These are phyloP conservation scores for Cantharis lateralis DNA, from an alignment of 2,888 invertebrate genomes.

Conservation along the genomic window DNA sequence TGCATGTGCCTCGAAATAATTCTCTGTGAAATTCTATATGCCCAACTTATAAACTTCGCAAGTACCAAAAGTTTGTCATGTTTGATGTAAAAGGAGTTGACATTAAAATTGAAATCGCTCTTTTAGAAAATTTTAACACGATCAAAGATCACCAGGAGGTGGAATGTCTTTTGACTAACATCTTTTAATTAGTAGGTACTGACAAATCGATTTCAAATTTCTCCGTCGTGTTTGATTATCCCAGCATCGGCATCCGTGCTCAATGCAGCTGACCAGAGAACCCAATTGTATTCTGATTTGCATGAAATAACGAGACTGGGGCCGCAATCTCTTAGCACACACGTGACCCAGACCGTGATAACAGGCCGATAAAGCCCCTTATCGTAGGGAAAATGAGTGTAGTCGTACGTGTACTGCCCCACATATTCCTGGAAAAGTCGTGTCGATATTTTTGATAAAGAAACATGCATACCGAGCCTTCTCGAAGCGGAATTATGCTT, in stretches of 20 bases:
- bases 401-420: slow-evolving; percentile 30
- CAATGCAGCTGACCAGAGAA: slow-evolving; percentile 39
- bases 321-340: slow-evolving; percentile 42
- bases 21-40: slow-evolving; percentile 55
- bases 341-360: slow-evolving; percentile 46
- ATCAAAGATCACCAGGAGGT: slow-evolving; percentile 54
- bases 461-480: slow-evolving; percentile 34
- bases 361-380: slow-evolving; percentile 42
- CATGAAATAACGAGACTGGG: slow-evolving; percentile 48
- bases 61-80: slow-evolving; percentile 51
- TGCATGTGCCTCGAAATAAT: slow-evolving; percentile 53
- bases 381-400: slow-evolving; percentile 34
- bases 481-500: background rate
- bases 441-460: slow-evolving; percentile 42
- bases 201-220: slow-evolving; percentile 42
- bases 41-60: slow-evolving; percentile 53
- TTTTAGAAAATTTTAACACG: slow-evolving; percentile 53
- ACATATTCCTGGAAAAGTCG: slow-evolving; percentile 42
- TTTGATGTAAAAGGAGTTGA: slow-evolving; percentile 58
- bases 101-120: slow-evolving; percentile 57
- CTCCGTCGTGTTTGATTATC: slow-evolving; percentile 11
- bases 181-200: background rate
- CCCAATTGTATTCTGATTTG: slow-evolving; percentile 48
- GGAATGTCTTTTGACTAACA: slow-evolving; percentile 6
- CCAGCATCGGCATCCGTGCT: slow-evolving; percentile 33